Evolutionary conservation across 2,797 vertebrate genomes (phyloP), one percentile per base, ranked within the genome.

Genomic region (Crotalus adamanteus): DNA sequence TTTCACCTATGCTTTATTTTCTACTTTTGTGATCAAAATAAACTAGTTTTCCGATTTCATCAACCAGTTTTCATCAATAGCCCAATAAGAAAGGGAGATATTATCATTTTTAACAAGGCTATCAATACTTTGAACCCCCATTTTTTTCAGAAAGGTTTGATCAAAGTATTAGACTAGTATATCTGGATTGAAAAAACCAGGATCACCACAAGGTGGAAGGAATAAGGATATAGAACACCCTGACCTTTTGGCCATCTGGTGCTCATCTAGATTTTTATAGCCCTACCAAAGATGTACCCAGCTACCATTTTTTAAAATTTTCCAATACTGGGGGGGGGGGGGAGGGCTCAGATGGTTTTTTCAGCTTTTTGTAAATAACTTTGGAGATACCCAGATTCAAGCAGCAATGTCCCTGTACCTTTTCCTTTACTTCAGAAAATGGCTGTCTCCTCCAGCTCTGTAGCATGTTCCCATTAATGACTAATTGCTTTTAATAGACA

Each of bases 401-500:
- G 91, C 16, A 91, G 92, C 93, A 93, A 88, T 22, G 61, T 92
- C 20, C 53, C 93, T 92, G 73, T 69, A 91, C 11, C 12, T 69
- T 9, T 95, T 91, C 86, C 65, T 92, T 94, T 83, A 83, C 73
- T 83, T 92, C 91, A 90, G 26, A 26, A 92, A 20, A 89, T 91
- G 92, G 8, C 31, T 92, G 56, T 93, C 13, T 88, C 65, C 37
- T 60, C 37, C 89, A 63, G 57, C 60, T 92, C 69, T 88, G 90
- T 91, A n/a, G 59, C 69, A 88, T 86, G 88, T 94, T 94, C 61
- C 83, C 94, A 73, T 78, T 57, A 94, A 90, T 55, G 86, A 9
- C 87, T 94, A 87, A 88, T 94, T 96, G 95, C 94, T 93, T 94
- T 90, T 91, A 91, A 91, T 90, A 93, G 92, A 91, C 87, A 16